Conservation (phyloP, 2,888 invertebrate species). For the Vandiemenella viatica region DNA sequence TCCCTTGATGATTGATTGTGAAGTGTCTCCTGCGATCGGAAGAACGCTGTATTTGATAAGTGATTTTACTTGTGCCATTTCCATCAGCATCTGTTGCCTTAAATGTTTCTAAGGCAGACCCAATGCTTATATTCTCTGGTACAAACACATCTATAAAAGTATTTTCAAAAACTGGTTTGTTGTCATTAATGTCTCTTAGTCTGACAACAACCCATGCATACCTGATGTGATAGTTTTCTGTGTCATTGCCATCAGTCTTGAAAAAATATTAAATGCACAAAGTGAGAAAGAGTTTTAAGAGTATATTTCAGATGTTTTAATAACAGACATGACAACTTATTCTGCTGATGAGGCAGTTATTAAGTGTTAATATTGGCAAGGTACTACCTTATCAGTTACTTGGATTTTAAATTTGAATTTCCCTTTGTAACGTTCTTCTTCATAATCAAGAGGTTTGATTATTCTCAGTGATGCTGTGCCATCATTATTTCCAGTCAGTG, state of each 20-base stretch:
- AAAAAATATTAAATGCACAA: no score
- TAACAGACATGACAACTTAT: no score
- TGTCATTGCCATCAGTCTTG: neutral
- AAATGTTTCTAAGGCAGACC: slow-evolving; percentile 30
- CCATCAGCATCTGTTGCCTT: slow-evolving; percentile 33
- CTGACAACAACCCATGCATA: neutral
- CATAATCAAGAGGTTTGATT: slow-evolving; percentile 36
- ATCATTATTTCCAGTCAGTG: slow-evolving; percentile 32
- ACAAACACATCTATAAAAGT: slow-evolving; percentile 31
- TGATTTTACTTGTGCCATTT: slow-evolving; percentile 26
- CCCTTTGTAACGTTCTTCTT: slow-evolving; percentile 34
- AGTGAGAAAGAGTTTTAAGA: no score
- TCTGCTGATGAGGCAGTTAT: no score
- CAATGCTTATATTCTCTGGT: slow-evolving; percentile 36
- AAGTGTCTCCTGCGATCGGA: slow-evolving; percentile 36
- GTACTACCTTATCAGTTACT: slow-evolving; percentile 26
- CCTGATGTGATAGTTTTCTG: slow-evolving; percentile 28
- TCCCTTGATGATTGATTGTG: slow-evolving; percentile 31
- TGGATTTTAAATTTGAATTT: slow-evolving; percentile 35
- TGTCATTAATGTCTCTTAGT: neutral
- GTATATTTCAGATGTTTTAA: no score
- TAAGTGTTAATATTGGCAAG: no score
- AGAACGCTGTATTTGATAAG: slow-evolving; percentile 32
- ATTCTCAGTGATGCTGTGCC: slow-evolving; percentile 34
- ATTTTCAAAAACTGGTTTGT: slow-evolving; percentile 32